Evolutionary conservation across 2,888 invertebrate species (phyloP), one percentile per base, ranked within the genome.

Genomic region (Aelia acuminata): DNA sequence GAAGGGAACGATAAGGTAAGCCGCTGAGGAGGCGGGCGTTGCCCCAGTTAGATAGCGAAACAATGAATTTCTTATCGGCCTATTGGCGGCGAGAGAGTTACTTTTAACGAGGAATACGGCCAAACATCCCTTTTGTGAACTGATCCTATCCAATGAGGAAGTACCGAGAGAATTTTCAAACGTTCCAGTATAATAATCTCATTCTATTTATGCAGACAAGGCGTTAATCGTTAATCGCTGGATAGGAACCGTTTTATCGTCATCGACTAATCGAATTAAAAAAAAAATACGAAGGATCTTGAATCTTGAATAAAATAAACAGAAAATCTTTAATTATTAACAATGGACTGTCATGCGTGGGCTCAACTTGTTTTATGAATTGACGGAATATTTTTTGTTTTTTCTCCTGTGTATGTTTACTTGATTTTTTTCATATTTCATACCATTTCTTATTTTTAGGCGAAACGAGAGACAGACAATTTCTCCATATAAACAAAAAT

Each of bases 11-110:
- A 70, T 70, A 70, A 70, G 63, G 63, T 70, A 70, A 70, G 63
- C 63, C 31, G 31, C 26, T 7, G 31, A 57, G 15, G 5, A 53
- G 10, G 63, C 5, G 18, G 11, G 2, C 63, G 35, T 70, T 70
- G 63, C 31, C 63, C 63, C 63, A 70, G 63, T 70, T 70, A 18
- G 63, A 70, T 70, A 70, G 26, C 20, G 35, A 35, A 8, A 70
- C 63, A 70, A 70, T 70, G 63, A 70, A 70, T 70, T 26, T 70
- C 63, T 35, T 70, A 70, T 70, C 63, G 63, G 63, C 1, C 31
- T 18, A 31, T 70, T 70, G 63, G 63, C 63, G 26, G 31, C 8
- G 31, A 5, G 18, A 5, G 35, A 70, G 7, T 70, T 70, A 35
- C 2, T 35, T 20, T 35, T 70, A 70, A 70, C 35, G 63, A 70